Evolutionary conservation across 1,140 invertebrate genomes (phyloP), one percentile per base, ranked within the genome.

Genomic region (Trissolcus basalis): DNA sequence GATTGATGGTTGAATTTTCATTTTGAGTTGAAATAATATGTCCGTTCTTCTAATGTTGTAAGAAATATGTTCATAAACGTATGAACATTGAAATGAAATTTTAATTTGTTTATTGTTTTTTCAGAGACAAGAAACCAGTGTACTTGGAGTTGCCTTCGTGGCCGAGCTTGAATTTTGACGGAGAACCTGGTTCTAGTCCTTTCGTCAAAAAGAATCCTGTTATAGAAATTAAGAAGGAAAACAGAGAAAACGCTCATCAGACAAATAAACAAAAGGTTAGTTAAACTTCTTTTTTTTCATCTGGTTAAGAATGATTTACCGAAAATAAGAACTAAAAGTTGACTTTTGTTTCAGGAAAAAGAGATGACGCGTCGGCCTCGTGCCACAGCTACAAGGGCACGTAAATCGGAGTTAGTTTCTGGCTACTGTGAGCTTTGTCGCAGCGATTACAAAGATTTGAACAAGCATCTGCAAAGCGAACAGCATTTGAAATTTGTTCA

Each of bases 401-500:
- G 89, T 80, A 81, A 90, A 79, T 83, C 86, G 47, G 89, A 91
- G 68, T 86, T 90, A 69, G 90, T 89, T 65, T 83, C 88, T 49
- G 93, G 93, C 50, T 94, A 93, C 79, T 94, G 93, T 87, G 93
- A 94, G 86, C 92, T 94, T 82, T 94, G 93, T 82, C 92, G 92
- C 77, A 83, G 90, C 41, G 92, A 93, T 64, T 94, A 94, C 83
- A 89, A 89, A 55, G 92, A 91, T 77, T 82, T 93, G 11, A 89
- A 89, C 1, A 89, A 92, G 67, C 93, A 94, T 72, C 84, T 93
- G 27, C 91, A 92, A 63, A 93, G 91, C n/a, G 92, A 93, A 49
- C 91, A 92, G 78, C 93, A 94, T 84, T 80, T 92, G 43, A 91
- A 90, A 48, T 93, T 94, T 80, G 92, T 93, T 27, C 90, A 91